phyloP scores from a whole-genome alignment of 2,113 vertebrate genomes.

The Gymnogyps californianus region DNA sequence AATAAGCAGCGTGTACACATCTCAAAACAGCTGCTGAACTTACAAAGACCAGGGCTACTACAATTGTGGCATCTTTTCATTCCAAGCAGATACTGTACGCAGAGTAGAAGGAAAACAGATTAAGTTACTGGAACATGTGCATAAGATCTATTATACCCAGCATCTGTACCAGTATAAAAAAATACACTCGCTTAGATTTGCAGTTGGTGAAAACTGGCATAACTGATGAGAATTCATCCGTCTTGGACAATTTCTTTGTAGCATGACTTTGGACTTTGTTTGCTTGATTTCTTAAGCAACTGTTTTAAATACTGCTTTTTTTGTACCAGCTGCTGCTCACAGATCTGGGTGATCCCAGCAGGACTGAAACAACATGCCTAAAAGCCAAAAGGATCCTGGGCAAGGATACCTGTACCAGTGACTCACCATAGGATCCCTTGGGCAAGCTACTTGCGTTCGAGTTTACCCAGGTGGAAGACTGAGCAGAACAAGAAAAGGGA shows the following conservation, averaged over 20 bases:
- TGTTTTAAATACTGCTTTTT: neutral
- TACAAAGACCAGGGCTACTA: neutral
- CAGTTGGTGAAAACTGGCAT: neutral
- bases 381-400: neutral
- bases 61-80: neutral
- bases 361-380: neutral
- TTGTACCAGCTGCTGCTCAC: neutral
- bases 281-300: neutral
- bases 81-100: neutral
- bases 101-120: neutral
- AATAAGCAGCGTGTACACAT: neutral
- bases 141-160: neutral
- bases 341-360: neutral
- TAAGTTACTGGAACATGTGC: neutral
- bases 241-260: neutral
- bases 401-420: neutral
- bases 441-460: neutral
- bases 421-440: neutral
- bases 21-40: slow-evolving; percentile 23
- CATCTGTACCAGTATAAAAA: neutral
- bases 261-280: neutral
- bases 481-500: neutral
- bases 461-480: neutral
- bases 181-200: neutral
- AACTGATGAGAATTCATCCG: neutral